Evolutionary conservation across 1,140 invertebrate species (phyloP), one percentile per base, ranked within the genome.

Genomic region (Oryctes rhinoceros): DNA sequence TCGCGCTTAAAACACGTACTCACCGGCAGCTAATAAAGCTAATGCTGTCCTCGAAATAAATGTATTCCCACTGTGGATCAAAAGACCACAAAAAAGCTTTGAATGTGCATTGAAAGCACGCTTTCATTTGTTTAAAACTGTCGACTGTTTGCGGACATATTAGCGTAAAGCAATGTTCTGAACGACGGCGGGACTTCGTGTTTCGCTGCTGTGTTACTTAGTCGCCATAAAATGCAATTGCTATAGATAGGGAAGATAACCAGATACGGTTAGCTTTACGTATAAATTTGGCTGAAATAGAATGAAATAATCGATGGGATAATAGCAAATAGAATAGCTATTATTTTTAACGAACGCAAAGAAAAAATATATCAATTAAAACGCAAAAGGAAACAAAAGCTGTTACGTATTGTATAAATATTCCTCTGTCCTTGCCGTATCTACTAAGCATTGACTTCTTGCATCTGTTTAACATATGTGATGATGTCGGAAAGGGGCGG

Each of bases 51-150:
- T 76, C 75, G 39, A 76, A 76, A 76, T 76, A 47, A 76, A 76
- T 76, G 75, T 76, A 76, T 76, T 76, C 75, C 75, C 39, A 49
- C 37, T 49, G 75, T 44, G 75, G 75, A 76, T 76, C 75, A 76
- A 76, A 76, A 76, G 75, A 76, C 75, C 75, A 76, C 75, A 76
- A 76, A 76, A 76, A 76, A 76, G 75, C 75, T 76, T 76, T 76
- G 75, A 76, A 76, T 76, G 75, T 39, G 75, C 47, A 76, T 76
- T 76, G 75, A 76, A 76, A 76, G 75, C 75, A 49, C 37, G 75
- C 75, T 76, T 76, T 76, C 75, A 76, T 76, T 76, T 76, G 75
- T 76, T 76, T 76, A 76, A 76, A 76, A 76, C 75, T 76, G 75
- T 76, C 75, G 75, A 76, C 75, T 76, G 75, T 76, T 76, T 76